A percentile compares a stretch with the other conserved stretches of the same genome.
Evolutionary conservation across 2,888 invertebrate species (phyloP).

Genomic region (Fragum whitleyi): DNA sequence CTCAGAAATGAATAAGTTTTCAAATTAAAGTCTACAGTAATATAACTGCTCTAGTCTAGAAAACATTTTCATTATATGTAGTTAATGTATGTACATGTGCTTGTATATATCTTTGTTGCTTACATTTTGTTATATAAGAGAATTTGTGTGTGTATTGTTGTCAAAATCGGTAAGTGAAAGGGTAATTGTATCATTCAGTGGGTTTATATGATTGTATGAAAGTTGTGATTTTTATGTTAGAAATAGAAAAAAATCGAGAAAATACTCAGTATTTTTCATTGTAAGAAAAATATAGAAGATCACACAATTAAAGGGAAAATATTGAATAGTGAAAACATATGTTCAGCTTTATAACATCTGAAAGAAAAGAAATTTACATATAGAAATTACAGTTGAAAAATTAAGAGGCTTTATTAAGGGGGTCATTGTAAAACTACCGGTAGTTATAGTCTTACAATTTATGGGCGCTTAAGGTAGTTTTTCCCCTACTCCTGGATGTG

Average conservation of each 20-base stretch:
- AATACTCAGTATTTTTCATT: background rate
- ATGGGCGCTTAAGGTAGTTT: no score
- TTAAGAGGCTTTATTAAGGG: no score
- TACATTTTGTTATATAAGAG: background rate
- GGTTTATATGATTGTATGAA: background rate
- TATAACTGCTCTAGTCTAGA: background rate
- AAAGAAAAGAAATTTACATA: no score
- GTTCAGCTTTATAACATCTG: no score
- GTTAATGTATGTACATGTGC: background rate
- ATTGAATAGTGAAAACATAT: no score
- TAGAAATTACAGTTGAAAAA: no score
- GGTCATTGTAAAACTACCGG: no score
- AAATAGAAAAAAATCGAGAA: background rate
- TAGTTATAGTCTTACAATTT: no score
- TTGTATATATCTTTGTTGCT: conserved; percentile 2
- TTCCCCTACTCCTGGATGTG: no score
- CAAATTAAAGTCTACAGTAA: no score
- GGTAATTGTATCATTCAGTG: background rate
- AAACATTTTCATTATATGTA: background rate
- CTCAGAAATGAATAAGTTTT: no score
- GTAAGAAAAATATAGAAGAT: background rate
- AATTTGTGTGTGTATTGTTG: background rate
- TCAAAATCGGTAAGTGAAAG: background rate
- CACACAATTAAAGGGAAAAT: no score
- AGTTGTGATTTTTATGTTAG: background rate